Evolutionary conservation across 2,797 vertebrate genomes (phyloP).

Genomic region (Fistularia commersonii): DNA sequence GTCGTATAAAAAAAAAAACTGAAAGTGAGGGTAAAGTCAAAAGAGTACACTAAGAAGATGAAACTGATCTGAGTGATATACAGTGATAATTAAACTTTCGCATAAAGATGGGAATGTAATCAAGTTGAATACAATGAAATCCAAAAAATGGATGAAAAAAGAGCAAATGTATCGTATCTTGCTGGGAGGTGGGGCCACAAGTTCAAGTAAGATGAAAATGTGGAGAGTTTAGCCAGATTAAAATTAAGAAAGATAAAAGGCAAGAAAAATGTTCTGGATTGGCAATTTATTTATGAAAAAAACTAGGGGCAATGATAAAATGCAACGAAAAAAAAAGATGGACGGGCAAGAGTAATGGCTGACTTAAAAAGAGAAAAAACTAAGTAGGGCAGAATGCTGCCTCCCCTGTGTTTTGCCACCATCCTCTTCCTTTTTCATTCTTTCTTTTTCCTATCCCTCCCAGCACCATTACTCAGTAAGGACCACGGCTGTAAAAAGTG

Average conservation of each 20-base stretch:
- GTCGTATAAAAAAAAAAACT: conserved; percentile 23
- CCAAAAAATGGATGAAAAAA: conserved; percentile 22
- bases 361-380: conserved; percentile 36
- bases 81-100: conserved; percentile 35
- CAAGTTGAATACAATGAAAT: conserved; percentile 10
- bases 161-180: too few species aligned
- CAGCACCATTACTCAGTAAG: conserved; percentile 59
- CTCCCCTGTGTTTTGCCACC: conserved; percentile 21
- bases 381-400: conserved; percentile 61
- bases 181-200: too few species aligned
- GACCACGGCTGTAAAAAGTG: conserved; percentile 57
- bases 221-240: too few species aligned
- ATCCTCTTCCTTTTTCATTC: conserved; percentile 31
- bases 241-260: conserved; percentile 4
- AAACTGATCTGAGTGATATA: conserved; percentile 13
- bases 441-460: conserved; percentile 51
- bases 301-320: conserved; percentile 25
- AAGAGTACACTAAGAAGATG: conserved; percentile 24
- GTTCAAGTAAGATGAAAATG: too few species aligned
- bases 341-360: conserved; percentile 23
- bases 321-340: conserved; percentile 21
- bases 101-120: conserved; percentile 14
- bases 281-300: conserved; percentile 9
- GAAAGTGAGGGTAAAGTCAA: conserved; percentile 29
- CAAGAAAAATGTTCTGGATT: conserved; percentile 13